A percentile compares a stretch with the other conserved stretches of the same genome.
Evolutionary conservation across 2,797 vertebrate genomes (phyloP).

Genomic region (Ceyx erithaca): DNA sequence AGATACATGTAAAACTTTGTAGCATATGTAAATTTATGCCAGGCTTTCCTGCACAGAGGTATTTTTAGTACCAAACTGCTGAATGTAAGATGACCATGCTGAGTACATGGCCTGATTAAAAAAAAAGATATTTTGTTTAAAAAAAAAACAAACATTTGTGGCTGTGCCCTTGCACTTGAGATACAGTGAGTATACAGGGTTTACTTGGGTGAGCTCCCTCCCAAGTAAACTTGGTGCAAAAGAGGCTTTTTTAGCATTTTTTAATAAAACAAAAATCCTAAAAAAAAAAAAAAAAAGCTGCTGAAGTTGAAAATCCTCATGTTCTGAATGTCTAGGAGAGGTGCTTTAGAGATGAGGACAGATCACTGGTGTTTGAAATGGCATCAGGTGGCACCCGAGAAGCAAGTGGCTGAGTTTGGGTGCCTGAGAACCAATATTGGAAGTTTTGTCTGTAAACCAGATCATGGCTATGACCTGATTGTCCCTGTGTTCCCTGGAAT

Average conservation of each 20-base stretch:
- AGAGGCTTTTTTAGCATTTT: constrained; percentile 68
- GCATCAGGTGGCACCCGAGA: not conserved
- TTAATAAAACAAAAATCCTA: constrained; percentile 1
- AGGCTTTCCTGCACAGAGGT: constrained; percentile 88
- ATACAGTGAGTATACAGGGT: constrained; percentile 83
- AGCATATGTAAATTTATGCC: constrained; percentile 95
- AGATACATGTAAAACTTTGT: constrained; percentile 97
- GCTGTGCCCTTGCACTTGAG: constrained; percentile 83
- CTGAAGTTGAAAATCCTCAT: not conserved
- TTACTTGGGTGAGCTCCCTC: constrained; percentile 78
- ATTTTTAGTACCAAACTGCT: constrained; percentile 97
- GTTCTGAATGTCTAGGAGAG: constrained; percentile 5
- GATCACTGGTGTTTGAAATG: not conserved
- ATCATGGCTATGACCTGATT: rapidly evolving
- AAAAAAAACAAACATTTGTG: constrained; percentile 66
- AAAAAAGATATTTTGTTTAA: constrained; percentile 83
- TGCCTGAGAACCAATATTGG: not conserved
- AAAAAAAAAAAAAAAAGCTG: not conserved
- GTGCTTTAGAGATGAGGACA: not conserved
- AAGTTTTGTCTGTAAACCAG: not conserved
- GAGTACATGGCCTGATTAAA: constrained; percentile 82
- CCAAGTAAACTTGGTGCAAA: constrained; percentile 80
- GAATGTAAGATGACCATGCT: constrained; percentile 90
- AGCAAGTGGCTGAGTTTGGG: not conserved
- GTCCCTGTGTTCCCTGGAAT: not conserved